These are phyloP conservation scores for Clivina fossor DNA, from an alignment of 2,888 invertebrate species.

Conservation along the genomic window DNA sequence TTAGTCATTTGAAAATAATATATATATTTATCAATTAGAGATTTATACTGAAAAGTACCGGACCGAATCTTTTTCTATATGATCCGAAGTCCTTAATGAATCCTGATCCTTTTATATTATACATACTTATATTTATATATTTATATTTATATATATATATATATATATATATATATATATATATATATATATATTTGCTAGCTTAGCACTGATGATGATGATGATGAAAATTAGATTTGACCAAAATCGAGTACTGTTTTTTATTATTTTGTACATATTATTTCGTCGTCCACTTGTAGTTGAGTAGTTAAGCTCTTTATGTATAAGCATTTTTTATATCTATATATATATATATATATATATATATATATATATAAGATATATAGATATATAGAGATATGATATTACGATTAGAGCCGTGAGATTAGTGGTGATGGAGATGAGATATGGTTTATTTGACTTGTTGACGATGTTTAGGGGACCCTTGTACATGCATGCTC, in stretches of 20 bases:
- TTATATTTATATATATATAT: too few species aligned
- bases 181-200: constrained; percentile 32
- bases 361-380: constrained; percentile 20
- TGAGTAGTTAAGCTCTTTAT: constrained; percentile 50
- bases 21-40: too few species aligned
- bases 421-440: constrained; percentile 53
- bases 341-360: constrained; percentile 23
- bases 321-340: constrained; percentile 53
- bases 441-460: constrained; percentile 49
- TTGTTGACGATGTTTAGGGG: constrained; percentile 31
- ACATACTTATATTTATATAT: too few species aligned
- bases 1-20: too few species aligned
- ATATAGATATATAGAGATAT: constrained; percentile 18
- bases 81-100: too few species aligned
- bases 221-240: constrained; percentile 46
- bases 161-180: too few species aligned
- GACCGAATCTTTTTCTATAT: too few species aligned
- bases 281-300: constrained; percentile 53
- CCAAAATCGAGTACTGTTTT: constrained; percentile 47
- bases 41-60: too few species aligned
- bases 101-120: too few species aligned
- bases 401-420: constrained; percentile 47
- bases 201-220: constrained; percentile 37
- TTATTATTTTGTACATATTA: constrained; percentile 50
- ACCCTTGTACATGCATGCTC: constrained; percentile 31